These are phyloP conservation scores for Cremastobaeus sp. DNA, from an alignment of 2,888 invertebrate genomes.

Conservation along the genomic window DNA sequence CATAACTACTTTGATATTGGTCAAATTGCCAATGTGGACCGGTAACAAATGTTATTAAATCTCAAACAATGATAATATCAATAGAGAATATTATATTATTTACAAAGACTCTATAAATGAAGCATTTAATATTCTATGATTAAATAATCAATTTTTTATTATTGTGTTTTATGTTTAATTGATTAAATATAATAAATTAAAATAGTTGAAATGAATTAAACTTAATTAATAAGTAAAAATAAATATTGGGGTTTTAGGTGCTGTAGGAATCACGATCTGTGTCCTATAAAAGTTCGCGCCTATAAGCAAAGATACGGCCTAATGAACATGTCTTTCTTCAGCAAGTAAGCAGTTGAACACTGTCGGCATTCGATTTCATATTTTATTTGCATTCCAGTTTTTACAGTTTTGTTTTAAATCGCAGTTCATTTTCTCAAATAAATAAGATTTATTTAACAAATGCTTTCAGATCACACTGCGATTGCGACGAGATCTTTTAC, in stretches of 20 bases:
- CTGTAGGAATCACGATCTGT: conserved; percentile 93
- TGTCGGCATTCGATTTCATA: too few relatives aligned
- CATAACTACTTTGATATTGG: conserved; percentile 91
- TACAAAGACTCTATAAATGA: too few relatives aligned
- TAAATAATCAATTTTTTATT: not conserved
- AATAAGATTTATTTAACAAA: too few relatives aligned
- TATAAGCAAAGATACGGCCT: conserved; percentile 88
- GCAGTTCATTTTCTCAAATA: too few relatives aligned
- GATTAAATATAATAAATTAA: too few relatives aligned
- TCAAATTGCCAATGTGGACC: conserved; percentile 79
- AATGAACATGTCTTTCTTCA: conserved; percentile 90
- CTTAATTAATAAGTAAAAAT: not conserved
- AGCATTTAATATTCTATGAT: not conserved
- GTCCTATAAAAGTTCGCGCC: conserved; percentile 88
- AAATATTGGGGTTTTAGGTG: conserved; percentile 79
- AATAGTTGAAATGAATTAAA: not conserved
- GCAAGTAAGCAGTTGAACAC: conserved; percentile 85
- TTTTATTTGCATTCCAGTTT: too few relatives aligned
- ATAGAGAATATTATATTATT: not conserved
- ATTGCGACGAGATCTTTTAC: conserved; percentile 90
- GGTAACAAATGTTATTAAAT: conserved; percentile 62
- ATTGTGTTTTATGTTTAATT: not conserved
- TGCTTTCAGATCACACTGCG: conserved; percentile 89
- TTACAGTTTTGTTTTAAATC: not conserved
- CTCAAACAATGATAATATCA: not conserved